Percentiles rank a stretch among this genome's conserved stretches.
Conservation (phyloP, 1,140 invertebrate species). For the Magallana gigas region DNA sequence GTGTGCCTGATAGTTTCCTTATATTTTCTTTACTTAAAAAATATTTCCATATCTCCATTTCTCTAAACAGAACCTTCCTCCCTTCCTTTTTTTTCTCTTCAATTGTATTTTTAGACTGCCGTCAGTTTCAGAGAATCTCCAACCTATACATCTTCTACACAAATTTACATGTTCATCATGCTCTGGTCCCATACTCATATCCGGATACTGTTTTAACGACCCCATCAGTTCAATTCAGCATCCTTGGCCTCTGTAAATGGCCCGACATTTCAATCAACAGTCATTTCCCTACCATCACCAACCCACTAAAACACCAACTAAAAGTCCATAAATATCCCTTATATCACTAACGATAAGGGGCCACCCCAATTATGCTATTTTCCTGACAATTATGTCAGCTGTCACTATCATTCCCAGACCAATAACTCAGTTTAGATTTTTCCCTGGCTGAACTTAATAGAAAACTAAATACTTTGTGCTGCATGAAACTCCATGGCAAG, state of each 20-base stretch:
- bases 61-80: neutral
- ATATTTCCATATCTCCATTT: constrained; percentile 18
- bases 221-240: neutral
- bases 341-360: neutral
- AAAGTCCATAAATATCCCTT: constrained; percentile 24
- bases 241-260: neutral
- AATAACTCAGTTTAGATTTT: neutral
- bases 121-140: neutral
- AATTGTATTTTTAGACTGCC: too few relatives aligned
- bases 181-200: too few relatives aligned
- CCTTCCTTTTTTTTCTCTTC: neutral
- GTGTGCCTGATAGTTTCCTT: constrained; percentile 14
- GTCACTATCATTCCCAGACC: constrained; percentile 4
- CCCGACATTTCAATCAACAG: constrained; percentile 12
- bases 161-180: too few relatives aligned
- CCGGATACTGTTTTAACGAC: too few relatives aligned
- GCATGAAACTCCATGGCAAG: neutral
- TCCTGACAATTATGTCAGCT: constrained; percentile 2
- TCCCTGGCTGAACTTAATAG: neutral
- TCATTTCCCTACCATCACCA: constrained; percentile 22
- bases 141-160: neutral
- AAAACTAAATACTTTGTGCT: neutral
- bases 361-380: constrained; percentile 10
- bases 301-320: constrained; percentile 8
- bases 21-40: constrained; percentile 27